Percentiles rank a stretch among this genome's conserved stretches.
Conservation (phyloP, 2,888 invertebrate species). For the Coelopa pilipes region DNA sequence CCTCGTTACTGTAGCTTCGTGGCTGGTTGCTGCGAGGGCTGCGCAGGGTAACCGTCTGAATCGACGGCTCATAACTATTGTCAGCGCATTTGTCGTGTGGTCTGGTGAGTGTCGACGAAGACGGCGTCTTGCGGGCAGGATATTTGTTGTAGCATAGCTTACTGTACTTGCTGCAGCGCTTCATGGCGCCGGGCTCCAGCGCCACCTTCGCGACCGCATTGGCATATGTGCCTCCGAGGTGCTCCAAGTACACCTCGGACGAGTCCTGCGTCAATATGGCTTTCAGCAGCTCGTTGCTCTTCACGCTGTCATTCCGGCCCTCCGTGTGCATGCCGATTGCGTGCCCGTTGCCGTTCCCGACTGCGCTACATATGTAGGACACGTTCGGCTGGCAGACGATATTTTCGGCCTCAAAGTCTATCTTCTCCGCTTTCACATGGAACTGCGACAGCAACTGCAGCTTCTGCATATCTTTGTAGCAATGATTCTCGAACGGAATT, state of each 20-base stretch:
- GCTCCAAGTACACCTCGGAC: background rate
- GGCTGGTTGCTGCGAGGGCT: conserved; percentile 54
- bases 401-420: conserved; percentile 35
- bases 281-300: conserved; percentile 1
- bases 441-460: background rate
- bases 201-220: no score
- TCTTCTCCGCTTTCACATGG: conserved; percentile 23
- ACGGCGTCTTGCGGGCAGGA: background rate
- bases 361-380: conserved; percentile 35
- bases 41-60: conserved; percentile 47
- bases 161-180: conserved; percentile 9
- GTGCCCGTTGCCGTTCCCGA: background rate
- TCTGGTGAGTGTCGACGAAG: background rate
- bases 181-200: background rate
- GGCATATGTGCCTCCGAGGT: background rate
- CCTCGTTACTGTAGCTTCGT: conserved; percentile 59
- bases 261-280: conserved; percentile 5
- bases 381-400: conserved; percentile 43
- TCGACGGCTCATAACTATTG: conserved; percentile 36
- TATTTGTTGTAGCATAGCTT: conserved; percentile 13
- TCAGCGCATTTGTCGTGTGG: no score
- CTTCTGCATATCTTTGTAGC: no score
- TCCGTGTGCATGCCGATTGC: no score
- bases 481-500: background rate
- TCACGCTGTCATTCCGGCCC: no score